Evolutionary conservation across 2,797 vertebrate genomes (phyloP).

Genomic region (Catamblyrhynchus diadema): DNA sequence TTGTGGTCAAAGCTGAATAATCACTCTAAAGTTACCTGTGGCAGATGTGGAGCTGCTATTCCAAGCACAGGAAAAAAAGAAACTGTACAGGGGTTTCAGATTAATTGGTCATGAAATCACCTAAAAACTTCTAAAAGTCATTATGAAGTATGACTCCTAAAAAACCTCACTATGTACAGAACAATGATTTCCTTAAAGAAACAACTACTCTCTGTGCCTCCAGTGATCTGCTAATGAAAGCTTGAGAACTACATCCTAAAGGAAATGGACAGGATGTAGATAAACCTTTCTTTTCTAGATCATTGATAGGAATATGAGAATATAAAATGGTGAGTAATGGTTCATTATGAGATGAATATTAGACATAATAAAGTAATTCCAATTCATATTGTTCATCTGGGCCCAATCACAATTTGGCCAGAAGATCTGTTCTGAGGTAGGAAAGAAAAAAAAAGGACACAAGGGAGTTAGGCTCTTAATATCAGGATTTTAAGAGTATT

Average conservation of each 20-base stretch:
- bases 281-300: constrained; percentile 51
- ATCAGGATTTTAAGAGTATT: not conserved
- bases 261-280: not conserved
- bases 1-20: not conserved
- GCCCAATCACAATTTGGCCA: constrained; percentile 37
- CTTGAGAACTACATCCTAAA: not conserved
- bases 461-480: not conserved
- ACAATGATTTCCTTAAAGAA: constrained; percentile 25
- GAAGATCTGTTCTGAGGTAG: constrained; percentile 6
- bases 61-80: not conserved
- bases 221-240: constrained; percentile 15
- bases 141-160: not conserved
- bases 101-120: constrained; percentile 37
- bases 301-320: constrained; percentile 43
- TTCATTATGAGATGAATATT: constrained; percentile 39
- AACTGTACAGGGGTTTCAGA: not conserved
- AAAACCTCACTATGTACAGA: not conserved
- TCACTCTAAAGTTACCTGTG: not conserved
- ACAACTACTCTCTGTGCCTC: not conserved
- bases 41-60: not conserved
- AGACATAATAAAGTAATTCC: constrained; percentile 50
- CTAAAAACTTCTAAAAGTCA: constrained; percentile 22
- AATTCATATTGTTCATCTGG: constrained; percentile 54
- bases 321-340: constrained; percentile 45
- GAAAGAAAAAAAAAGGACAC: not conserved